Percentiles rank a stretch among this genome's conserved stretches.
Evolutionary conservation across 2,113 vertebrate genomes (phyloP).

Genomic region (Hemicordylus capensis): DNA sequence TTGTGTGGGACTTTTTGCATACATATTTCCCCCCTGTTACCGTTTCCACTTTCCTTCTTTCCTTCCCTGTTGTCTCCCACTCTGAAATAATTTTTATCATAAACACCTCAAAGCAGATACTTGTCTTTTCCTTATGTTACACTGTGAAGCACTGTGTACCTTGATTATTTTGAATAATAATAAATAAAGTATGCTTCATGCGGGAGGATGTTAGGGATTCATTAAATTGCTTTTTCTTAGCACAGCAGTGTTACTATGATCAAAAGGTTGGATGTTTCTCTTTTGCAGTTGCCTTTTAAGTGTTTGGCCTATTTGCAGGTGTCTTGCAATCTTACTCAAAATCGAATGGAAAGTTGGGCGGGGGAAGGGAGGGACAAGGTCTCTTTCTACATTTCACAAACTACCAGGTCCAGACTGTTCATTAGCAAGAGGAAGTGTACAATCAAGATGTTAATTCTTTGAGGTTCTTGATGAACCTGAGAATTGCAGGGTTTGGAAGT

Average conservation of each 20-base stretch:
- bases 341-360: constrained; percentile 67
- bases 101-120: accelerated
- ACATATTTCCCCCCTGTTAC: too few relatives aligned
- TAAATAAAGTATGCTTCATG: not conserved
- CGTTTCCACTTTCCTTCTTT: not conserved
- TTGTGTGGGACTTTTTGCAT: too few relatives aligned
- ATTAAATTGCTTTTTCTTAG: not conserved
- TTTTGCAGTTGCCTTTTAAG: constrained; percentile 46
- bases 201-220: not conserved
- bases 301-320: constrained; percentile 67
- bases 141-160: not conserved
- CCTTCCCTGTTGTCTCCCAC: not conserved
- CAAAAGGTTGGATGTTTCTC: constrained; percentile 24
- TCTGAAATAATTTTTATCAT: not conserved
- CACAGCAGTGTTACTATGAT: not conserved
- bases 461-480: constrained; percentile 51
- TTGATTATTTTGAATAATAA: not conserved
- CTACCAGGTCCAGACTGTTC: constrained; percentile 71
- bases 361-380: constrained; percentile 41
- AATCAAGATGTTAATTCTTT: constrained; percentile 52
- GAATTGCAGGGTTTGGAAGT: constrained; percentile 59
- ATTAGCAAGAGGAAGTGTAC: constrained; percentile 72
- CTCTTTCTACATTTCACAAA: constrained; percentile 62
- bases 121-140: accelerated
- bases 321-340: constrained; percentile 73